These are phyloP conservation scores for Pachyseris speciosa DNA, from an alignment of 64 coral and sea anemone genomes.

Conservation along the genomic window DNA sequence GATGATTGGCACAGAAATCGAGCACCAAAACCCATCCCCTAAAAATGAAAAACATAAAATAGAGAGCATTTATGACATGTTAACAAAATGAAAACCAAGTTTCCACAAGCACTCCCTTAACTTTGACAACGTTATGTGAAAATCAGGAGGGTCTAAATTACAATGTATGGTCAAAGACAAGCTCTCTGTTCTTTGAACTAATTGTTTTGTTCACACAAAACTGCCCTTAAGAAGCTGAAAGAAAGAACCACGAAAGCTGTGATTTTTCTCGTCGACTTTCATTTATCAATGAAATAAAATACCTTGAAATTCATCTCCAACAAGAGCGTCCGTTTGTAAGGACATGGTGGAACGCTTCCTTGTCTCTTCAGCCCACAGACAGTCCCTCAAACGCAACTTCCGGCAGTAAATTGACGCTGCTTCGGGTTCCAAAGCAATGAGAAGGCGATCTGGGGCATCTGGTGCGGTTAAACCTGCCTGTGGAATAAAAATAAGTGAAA, in stretches of 20 bases:
- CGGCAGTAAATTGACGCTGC: slow-evolving; percentile 96
- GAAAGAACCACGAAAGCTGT: background rate
- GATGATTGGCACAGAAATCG: too few species aligned
- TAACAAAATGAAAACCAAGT: too few species aligned
- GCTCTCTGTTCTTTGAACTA: too few species aligned
- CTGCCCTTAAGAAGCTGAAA: too few species aligned
- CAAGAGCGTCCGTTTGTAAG: slow-evolving; percentile 54
- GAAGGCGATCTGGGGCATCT: slow-evolving; percentile 74
- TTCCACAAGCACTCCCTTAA: too few species aligned
- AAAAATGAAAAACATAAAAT: too few species aligned
- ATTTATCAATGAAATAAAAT: background rate
- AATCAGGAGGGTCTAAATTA: too few species aligned
- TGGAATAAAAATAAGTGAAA: background rate
- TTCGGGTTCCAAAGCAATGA: slow-evolving; percentile 99
- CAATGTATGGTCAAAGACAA: too few species aligned
- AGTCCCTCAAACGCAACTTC: slow-evolving; percentile 94
- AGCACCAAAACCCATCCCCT: too few species aligned
- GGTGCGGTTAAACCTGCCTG: slow-evolving; percentile 86
- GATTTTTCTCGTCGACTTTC: background rate
- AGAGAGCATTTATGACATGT: too few species aligned
- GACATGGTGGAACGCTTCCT: slow-evolving; percentile 64
- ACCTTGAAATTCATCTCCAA: slow-evolving; percentile 80
- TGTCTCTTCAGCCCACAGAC: slow-evolving; percentile 75
- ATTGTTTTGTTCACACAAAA: too few species aligned
- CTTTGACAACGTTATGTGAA: too few species aligned